Percentiles rank a stretch among this genome's conserved stretches.
These are phyloP conservation scores for Pseudoatta argentina DNA, from an alignment of 1,140 invertebrate genomes.

Conservation along the genomic window DNA sequence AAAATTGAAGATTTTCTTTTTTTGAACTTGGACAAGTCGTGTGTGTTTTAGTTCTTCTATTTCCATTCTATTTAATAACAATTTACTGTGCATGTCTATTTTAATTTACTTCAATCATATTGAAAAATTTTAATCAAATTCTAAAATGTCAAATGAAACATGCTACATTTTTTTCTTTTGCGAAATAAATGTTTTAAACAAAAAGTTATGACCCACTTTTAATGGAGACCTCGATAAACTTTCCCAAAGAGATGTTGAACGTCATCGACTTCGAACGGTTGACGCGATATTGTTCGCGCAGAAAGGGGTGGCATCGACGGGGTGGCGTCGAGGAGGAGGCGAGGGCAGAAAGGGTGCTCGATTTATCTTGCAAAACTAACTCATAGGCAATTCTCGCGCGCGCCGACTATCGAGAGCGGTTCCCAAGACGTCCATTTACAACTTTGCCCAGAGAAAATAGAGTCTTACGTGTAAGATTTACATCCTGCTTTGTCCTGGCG, in stretches of 20 bases:
- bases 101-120: background rate
- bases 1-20: background rate
- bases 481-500: constrained; percentile 70
- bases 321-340: background rate
- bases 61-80: background rate
- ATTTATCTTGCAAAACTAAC: constrained; percentile 69
- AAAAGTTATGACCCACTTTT: background rate
- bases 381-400: constrained; percentile 64
- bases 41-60: background rate
- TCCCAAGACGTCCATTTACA: constrained; percentile 75
- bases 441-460: constrained; percentile 70
- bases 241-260: background rate
- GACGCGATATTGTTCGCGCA: constrained; percentile 8
- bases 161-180: background rate
- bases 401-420: constrained; percentile 63
- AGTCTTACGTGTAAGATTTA: constrained; percentile 76
- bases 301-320: background rate
- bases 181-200: background rate
- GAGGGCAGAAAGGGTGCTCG: constrained; percentile 44
- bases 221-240: background rate
- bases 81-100: background rate
- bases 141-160: background rate
- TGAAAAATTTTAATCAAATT: background rate
- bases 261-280: constrained; percentile 8
- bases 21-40: background rate